phyloP scores from a whole-genome alignment of 2,113 vertebrate genomes.

The Plecturocebus donacophilus region DNA sequence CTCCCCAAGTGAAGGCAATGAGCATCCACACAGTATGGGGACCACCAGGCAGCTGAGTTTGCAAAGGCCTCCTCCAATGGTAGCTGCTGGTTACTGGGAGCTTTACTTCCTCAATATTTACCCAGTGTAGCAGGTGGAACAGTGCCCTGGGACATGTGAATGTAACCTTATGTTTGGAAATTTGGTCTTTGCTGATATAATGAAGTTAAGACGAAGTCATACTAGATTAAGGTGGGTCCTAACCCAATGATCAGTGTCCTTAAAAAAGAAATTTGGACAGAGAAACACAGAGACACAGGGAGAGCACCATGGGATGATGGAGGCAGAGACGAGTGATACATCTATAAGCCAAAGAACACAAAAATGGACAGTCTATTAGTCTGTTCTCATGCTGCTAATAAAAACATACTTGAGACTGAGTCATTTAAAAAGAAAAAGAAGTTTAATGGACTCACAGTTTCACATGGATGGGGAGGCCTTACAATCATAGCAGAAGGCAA shows the following conservation, averaged over 20 bases:
- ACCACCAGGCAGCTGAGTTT: background rate
- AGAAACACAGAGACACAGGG: background rate
- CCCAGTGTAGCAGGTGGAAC: rapidly evolving
- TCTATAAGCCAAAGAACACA: background rate
- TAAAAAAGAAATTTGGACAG: background rate
- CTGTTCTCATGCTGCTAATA: too few relatives aligned
- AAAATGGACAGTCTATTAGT: background rate
- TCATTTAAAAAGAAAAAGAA: too few relatives aligned
- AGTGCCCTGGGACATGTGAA: background rate
- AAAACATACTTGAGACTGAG: too few relatives aligned
- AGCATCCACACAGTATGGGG: rapidly evolving
- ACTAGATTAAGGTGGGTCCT: background rate
- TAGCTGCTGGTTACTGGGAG: rapidly evolving
- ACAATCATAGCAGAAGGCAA: too few relatives aligned
- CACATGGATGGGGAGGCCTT: background rate
- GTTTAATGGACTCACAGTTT: too few relatives aligned
- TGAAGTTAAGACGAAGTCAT: background rate
- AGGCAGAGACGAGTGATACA: background rate
- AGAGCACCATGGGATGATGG: rapidly evolving
- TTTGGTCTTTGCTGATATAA: background rate
- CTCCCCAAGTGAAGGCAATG: rapidly evolving
- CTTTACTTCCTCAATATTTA: rapidly evolving
- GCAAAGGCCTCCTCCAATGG: background rate
- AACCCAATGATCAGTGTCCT: background rate
- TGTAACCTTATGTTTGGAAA: background rate